A percentile compares a stretch with the other conserved stretches of the same genome.
Conservation (phyloP, 2,113 vertebrate genomes). For the Ptyas mucosa region DNA sequence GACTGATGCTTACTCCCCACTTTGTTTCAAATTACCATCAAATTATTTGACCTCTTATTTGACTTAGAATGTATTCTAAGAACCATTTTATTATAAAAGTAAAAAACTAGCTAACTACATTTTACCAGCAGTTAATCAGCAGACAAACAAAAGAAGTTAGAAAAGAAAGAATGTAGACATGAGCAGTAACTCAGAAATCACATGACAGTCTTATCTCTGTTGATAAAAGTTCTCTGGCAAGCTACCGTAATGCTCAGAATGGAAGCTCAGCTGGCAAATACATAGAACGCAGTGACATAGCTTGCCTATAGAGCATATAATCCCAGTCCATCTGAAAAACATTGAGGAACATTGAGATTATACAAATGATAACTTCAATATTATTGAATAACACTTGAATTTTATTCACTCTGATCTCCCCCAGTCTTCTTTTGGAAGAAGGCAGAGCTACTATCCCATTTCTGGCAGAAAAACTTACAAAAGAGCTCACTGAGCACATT, state of each 20-base stretch:
- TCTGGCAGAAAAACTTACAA: conserved; percentile 42
- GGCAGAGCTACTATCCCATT: conserved; percentile 32
- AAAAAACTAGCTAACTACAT: no score
- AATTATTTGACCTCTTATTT: background rate
- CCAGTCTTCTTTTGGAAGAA: conserved; percentile 36
- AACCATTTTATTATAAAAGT: no score
- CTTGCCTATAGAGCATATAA: background rate
- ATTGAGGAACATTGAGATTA: background rate
- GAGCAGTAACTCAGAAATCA: no score
- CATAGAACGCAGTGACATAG: no score
- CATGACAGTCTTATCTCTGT: no score
- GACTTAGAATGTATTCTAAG: no score
- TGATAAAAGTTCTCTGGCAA: no score
- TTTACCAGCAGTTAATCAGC: no score
- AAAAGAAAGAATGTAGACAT: no score
- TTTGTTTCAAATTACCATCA: background rate
- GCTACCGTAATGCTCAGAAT: no score
- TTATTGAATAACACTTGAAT: background rate
- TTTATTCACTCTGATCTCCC: background rate
- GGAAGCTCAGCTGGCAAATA: no score
- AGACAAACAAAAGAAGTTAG: no score
- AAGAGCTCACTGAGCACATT: conserved; percentile 39
- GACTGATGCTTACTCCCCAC: background rate
- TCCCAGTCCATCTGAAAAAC: background rate
- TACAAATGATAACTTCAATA: background rate